A percentile compares a stretch with the other conserved stretches of the same genome.
Conservation (phyloP, 2,113 vertebrate genomes). For the Rafetus swinhoei region DNA sequence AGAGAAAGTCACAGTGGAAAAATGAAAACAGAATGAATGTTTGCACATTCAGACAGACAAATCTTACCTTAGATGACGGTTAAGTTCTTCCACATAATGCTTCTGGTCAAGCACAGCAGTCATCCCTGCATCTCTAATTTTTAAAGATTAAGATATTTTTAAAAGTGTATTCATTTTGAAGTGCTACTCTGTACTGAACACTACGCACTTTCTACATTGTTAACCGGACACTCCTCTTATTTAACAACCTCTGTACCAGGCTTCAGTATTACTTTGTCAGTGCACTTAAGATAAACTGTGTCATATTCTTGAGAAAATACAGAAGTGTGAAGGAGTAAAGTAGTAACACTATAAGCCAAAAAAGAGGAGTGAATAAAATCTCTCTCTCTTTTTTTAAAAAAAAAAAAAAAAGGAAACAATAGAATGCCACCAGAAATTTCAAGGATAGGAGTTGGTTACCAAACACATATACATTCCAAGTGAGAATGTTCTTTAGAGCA, state of each 20-base stretch:
- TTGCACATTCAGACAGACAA: background rate
- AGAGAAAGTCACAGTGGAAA: background rate
- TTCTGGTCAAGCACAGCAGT: constrained; percentile 97
- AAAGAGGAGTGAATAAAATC: background rate
- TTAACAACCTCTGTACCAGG: background rate
- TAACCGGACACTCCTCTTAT: background rate
- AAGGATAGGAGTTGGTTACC: background rate
- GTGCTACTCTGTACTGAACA: background rate
- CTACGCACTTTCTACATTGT: background rate
- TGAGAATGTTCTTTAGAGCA: background rate
- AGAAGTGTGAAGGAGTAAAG: background rate
- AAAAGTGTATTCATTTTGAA: background rate
- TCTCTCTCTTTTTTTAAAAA: too few species aligned
- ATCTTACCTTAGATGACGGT: constrained; percentile 91
- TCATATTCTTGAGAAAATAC: background rate
- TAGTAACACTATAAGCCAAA: background rate
- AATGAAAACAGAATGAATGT: background rate
- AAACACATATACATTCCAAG: background rate
- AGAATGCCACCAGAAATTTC: background rate
- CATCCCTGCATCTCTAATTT: constrained; percentile 87
- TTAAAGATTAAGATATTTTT: constrained; percentile 35
- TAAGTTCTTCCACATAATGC: constrained; percentile 98
- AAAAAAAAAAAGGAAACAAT: background rate
- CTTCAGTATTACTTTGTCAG: background rate
- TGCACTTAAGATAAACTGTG: background rate